Percentiles rank a stretch among this genome's conserved stretches.
These are phyloP conservation scores for Phoenoteleia sp. DNA, from an alignment of 2,888 invertebrate genomes.

Conservation along the genomic window DNA sequence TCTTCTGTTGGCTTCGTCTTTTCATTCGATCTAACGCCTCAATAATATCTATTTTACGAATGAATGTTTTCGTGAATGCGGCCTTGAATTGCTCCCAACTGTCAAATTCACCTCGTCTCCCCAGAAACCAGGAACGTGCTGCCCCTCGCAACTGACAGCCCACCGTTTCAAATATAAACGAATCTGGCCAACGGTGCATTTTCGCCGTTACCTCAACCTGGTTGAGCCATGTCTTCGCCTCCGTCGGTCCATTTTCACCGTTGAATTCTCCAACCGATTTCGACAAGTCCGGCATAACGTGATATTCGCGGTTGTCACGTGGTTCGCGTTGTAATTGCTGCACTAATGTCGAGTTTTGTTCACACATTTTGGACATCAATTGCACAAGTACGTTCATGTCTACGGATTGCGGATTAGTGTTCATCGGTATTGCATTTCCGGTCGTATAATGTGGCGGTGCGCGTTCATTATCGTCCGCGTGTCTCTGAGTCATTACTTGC, in stretches of 20 bases:
- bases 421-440: no score
- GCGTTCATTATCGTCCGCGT: no score
- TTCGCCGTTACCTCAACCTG: constrained; percentile 57
- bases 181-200: constrained; percentile 62
- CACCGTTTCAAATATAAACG: constrained; percentile 53
- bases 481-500: no score
- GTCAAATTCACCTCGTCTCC: constrained; percentile 3
- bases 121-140: constrained; percentile 45
- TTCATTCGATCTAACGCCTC: constrained; percentile 47
- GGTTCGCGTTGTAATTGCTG: not conserved
- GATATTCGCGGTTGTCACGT: not conserved
- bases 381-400: no score
- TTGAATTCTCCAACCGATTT: not conserved
- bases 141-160: constrained; percentile 55
- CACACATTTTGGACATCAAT: not conserved
- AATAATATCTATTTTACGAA: constrained; percentile 8
- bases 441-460: no score
- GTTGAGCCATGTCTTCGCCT: constrained; percentile 53
- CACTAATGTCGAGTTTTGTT: not conserved
- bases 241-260: constrained; percentile 33
- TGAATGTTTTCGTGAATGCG: constrained; percentile 19
- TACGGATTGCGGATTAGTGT: no score
- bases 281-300: not conserved
- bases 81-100: constrained; percentile 23
- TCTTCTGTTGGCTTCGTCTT: constrained; percentile 8